A percentile compares a stretch with the other conserved stretches of the same genome.
Conservation (phyloP, 2,113 vertebrate genomes). For the Lethenteron reissneri region DNA sequence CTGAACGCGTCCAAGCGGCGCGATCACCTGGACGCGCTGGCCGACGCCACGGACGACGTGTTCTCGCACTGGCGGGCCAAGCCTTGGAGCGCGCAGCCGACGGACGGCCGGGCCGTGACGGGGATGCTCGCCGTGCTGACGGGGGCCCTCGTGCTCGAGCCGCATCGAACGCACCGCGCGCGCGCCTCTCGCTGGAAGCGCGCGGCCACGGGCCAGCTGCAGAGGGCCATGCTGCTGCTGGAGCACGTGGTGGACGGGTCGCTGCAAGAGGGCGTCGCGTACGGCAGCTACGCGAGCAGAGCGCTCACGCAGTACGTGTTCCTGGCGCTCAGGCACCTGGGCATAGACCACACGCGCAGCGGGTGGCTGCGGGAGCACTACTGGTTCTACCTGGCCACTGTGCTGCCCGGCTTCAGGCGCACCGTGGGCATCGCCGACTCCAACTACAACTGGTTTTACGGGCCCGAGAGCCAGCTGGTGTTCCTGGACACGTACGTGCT, state of each 20-base stretch:
- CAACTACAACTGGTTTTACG: conserved; percentile 99
- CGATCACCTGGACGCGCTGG: too few relatives aligned
- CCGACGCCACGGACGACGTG: too few relatives aligned
- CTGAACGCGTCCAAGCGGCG: neutral
- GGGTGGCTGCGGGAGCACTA: conserved; percentile 80
- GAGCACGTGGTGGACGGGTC: conserved; percentile 82
- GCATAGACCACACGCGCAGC: conserved; percentile 63
- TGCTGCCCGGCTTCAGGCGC: conserved; percentile 78
- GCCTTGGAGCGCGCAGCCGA: neutral
- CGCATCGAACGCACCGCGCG: conserved; percentile 24
- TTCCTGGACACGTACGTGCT: conserved; percentile 57
- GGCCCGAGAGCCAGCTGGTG: conserved; percentile 80
- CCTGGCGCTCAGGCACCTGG: conserved; percentile 66
- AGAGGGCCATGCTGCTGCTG: conserved; percentile 85
- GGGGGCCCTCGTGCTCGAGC: conserved; percentile 53
- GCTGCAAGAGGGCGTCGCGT: conserved; percentile 83
- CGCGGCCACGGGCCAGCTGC: conserved; percentile 64
- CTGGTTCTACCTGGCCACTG: conserved; percentile 81
- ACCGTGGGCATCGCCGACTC: conserved; percentile 84
- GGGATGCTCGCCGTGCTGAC: conserved; percentile 67
- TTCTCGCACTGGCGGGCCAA: too few relatives aligned
- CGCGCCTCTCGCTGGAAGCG: conserved; percentile 36
- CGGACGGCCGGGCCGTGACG: conserved; percentile 20
- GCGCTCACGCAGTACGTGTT: conserved; percentile 83
- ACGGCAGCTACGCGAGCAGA: conserved; percentile 83